A percentile compares a stretch with the other conserved stretches of the same genome.
These are phyloP conservation scores for Microplitis demolitor DNA, from an alignment of 1,140 invertebrate species.

Conservation along the genomic window DNA sequence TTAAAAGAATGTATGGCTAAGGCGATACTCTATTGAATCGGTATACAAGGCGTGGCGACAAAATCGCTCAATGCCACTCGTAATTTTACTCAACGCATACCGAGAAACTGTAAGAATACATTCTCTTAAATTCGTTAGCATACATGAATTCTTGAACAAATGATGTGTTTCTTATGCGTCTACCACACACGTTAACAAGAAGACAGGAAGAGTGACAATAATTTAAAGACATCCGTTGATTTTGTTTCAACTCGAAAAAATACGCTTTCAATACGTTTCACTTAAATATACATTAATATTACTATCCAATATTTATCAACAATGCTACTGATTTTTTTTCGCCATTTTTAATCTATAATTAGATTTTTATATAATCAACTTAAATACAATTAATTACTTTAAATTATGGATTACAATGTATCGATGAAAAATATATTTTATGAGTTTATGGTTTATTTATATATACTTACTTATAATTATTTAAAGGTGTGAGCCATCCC, in stretches of 20 bases:
- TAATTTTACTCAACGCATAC: not conserved
- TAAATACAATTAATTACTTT: too few species aligned
- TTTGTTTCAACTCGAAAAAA: too few species aligned
- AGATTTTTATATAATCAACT: too few species aligned
- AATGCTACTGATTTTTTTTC: not conserved
- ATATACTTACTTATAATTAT: not conserved
- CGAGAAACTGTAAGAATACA: slow-evolving; percentile 2
- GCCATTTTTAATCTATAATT: too few species aligned
- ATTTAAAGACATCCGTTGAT: too few species aligned
- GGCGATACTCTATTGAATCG: not conserved
- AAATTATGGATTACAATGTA: too few species aligned
- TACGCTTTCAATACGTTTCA: too few species aligned
- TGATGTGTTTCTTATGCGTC: not conserved
- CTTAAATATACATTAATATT: too few species aligned
- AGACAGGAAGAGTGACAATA: too few species aligned
- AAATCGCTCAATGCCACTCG: slow-evolving; percentile 3
- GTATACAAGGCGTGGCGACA: slow-evolving; percentile 2
- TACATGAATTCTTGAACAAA: not conserved
- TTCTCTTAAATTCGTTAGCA: slow-evolving; percentile 13
- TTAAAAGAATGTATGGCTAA: not conserved
- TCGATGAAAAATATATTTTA: too few species aligned
- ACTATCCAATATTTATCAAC: not conserved
- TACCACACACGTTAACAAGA: not conserved
- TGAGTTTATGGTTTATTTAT: slow-evolving; percentile 8
- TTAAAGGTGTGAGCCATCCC: slow-evolving; percentile 51